Conservation (phyloP, 2,113 vertebrate genomes). For the Saccopteryx leptura region DNA sequence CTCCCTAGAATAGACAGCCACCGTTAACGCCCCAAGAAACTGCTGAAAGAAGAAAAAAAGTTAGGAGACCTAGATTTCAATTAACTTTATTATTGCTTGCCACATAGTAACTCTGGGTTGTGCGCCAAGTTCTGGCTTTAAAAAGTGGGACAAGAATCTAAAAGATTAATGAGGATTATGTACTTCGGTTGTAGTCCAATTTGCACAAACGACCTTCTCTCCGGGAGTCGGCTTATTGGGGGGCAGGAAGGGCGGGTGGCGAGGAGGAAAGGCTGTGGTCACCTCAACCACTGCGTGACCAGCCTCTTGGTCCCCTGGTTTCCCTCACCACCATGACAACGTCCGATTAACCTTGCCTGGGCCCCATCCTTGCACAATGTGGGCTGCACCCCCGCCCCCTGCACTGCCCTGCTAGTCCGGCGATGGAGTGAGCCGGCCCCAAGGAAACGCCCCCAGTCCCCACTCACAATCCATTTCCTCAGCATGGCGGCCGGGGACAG, state of each 20-base stretch:
- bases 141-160: slow-evolving; percentile 71
- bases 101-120: slow-evolving; percentile 23
- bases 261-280: not conserved
- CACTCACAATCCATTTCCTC: not conserved
- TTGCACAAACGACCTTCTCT: not conserved
- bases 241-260: not conserved
- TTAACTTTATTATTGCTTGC: slow-evolving; percentile 56
- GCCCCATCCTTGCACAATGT: not conserved
- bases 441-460: not conserved
- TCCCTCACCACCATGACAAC: not conserved
- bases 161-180: slow-evolving; percentile 75
- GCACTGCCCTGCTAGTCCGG: not conserved
- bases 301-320: not conserved
- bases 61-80: slow-evolving; percentile 60
- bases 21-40: slow-evolving; percentile 14
- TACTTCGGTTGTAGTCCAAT: slow-evolving; percentile 54
- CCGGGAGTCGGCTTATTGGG: not conserved
- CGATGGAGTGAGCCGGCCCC: not conserved
- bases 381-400: not conserved
- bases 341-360: not conserved
- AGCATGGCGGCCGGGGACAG: not conserved
- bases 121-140: slow-evolving; percentile 63
- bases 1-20: not conserved
- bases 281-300: not conserved
- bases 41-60: slow-evolving; percentile 41